Evolutionary conservation across 2,888 invertebrate species (phyloP).

Genomic region (Peribatodes rhomboidaria): DNA sequence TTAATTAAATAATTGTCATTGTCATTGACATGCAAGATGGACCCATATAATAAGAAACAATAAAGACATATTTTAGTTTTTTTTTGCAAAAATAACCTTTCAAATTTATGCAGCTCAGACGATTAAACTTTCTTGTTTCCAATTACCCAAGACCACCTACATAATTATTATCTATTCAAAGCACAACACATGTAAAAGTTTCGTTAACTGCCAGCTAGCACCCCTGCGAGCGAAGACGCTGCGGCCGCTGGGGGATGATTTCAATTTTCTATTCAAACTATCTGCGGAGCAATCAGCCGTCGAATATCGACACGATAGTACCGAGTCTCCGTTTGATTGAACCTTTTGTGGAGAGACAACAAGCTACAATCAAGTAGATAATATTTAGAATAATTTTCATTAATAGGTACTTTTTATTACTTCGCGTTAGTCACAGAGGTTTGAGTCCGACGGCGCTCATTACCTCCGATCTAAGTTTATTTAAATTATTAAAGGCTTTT

Average conservation of each 20-base stretch:
- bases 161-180: background rate
- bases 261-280: slow-evolving; percentile 59
- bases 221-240: slow-evolving; percentile 47
- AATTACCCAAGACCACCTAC: no score
- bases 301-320: slow-evolving; percentile 30
- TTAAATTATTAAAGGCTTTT: no score
- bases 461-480: background rate
- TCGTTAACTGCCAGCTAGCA: slow-evolving; percentile 12
- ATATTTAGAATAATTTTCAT: background rate
- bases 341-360: slow-evolving; percentile 14
- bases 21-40: no score
- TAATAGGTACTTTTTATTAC: background rate
- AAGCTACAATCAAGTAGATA: background rate
- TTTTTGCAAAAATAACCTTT: no score
- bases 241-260: slow-evolving; percentile 46
- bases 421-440: background rate
- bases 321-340: slow-evolving; percentile 6
- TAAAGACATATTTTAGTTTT: no score
- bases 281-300: slow-evolving; percentile 44
- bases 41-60: no score
- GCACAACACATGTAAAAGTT: background rate
- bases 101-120: no score
- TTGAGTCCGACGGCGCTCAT: background rate
- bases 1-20: no score
- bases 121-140: no score